These are phyloP conservation scores for Turritopsis dohrnii DNA, from an alignment of 30 jellyfish, hydroid and myxozoan species.

Conservation along the genomic window DNA sequence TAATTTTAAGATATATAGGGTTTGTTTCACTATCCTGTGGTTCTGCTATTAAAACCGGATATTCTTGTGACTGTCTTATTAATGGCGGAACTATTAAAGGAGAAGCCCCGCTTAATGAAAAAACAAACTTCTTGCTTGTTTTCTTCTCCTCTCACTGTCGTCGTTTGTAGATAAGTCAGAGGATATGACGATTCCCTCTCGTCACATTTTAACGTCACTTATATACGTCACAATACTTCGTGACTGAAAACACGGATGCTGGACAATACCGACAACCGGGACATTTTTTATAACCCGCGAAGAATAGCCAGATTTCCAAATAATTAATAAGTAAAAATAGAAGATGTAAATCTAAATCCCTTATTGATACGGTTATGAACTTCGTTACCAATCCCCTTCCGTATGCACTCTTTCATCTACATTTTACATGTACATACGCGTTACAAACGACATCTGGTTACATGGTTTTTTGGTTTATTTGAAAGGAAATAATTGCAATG, in stretches of 20 bases:
- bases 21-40: not conserved
- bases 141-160: not conserved
- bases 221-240: not conserved
- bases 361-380: too few species aligned
- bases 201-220: not conserved
- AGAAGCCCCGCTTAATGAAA: not conserved
- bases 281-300: not conserved
- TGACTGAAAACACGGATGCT: not conserved
- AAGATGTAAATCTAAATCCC: not conserved
- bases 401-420: too few species aligned
- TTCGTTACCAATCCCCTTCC: not conserved
- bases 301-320: not conserved
- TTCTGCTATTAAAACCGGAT: not conserved
- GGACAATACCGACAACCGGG: not conserved
- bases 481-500: not conserved
- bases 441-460: not conserved
- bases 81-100: not conserved
- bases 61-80: not conserved
- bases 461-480: not conserved
- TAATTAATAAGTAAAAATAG: not conserved
- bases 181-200: not conserved
- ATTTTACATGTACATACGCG: too few species aligned
- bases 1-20: not conserved
- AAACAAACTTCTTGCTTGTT: not conserved
- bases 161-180: not conserved